Base-by-base conservation (phyloP, 2,797 vertebrate species). In the Apogon hyalosoma region DNA sequence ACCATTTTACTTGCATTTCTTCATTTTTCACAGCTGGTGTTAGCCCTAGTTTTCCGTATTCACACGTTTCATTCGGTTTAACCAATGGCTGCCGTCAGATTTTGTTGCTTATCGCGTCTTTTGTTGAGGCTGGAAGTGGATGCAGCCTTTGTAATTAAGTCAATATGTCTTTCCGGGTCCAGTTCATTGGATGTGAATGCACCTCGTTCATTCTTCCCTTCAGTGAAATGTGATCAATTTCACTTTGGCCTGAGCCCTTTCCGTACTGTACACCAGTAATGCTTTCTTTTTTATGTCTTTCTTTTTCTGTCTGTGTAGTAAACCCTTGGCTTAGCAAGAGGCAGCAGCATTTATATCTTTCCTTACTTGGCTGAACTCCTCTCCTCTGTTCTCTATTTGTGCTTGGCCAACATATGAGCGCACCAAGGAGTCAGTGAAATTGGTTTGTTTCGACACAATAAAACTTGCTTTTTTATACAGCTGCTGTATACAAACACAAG, bases 211-310 rank as follows among this genome's bases (percentile, higher is more conserved):
- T 67, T 63, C 47, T 63, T 69, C 19, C 31, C 33, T 46, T 33
- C 53, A 21, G 49, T 69, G 12, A 69, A 81, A 73, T 71, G 42
- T 71, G 61, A 85, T 88, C 61, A 69, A 31, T 83, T 85, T 76
- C 63, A 19, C 50, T 62, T 74, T 57, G 45, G 50, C 33, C 63
- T 62, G 46, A 73, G 54, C 62, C 31, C 24, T 36, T 67, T 77
- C 77, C 51, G 73, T 46, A 53, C 51, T 56, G 21, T 73, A 56
- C 68, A 39, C 39, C 63, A 36, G 45, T 68, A 54, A 38, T 55
- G 58, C 68, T 66, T 52, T 42, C n/a, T 77, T 60, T 63, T 31
- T 43, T 55, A 46, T 21, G 13, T 48, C 36, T 68, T 11, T 47
- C 12, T 14, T 6, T 14, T 46, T 40, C 31, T 56, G 10, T 11